phyloP scores from a whole-genome alignment of 2,888 invertebrate species.

The Melolontha melolontha region DNA sequence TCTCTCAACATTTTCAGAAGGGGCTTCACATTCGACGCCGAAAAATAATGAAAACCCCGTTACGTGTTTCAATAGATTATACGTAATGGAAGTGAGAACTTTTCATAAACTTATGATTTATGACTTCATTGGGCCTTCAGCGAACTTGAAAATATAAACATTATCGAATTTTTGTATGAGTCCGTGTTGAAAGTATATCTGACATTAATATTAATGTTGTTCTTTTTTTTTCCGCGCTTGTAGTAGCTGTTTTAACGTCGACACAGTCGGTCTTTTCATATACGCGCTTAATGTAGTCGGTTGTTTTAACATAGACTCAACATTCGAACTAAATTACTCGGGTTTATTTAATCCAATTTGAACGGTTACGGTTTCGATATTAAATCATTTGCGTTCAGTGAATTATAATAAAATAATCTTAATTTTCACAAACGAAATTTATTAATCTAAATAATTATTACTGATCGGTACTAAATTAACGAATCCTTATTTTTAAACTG shows the following conservation, averaged over 20 bases:
- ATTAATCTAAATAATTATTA: too few relatives aligned
- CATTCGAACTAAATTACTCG: constrained; percentile 20
- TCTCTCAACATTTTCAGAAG: constrained; percentile 16
- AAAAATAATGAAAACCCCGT: constrained; percentile 41
- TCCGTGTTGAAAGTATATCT: constrained; percentile 46
- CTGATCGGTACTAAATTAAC: too few relatives aligned
- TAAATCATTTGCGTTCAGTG: too few relatives aligned
- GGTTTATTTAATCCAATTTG: constrained; percentile 18
- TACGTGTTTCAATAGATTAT: constrained; percentile 44
- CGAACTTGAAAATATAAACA: constrained; percentile 58
- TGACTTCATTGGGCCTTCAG: constrained; percentile 42
- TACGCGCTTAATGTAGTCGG: constrained; percentile 4
- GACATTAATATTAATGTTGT: constrained; percentile 53
- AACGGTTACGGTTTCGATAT: not conserved
- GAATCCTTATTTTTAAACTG: too few relatives aligned
- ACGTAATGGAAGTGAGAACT: constrained; percentile 41
- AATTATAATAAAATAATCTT: too few relatives aligned
- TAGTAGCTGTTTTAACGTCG: constrained; percentile 26
- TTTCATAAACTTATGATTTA: constrained; percentile 45
- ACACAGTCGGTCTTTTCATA: constrained; percentile 20
- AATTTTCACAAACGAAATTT: too few relatives aligned
- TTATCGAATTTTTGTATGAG: constrained; percentile 55
- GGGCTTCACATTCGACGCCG: constrained; percentile 32
- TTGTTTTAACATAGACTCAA: constrained; percentile 22
- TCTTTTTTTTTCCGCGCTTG: constrained; percentile 18